Conservation (phyloP, 2,888 invertebrate genomes). For the Seladonia tumulorum region DNA sequence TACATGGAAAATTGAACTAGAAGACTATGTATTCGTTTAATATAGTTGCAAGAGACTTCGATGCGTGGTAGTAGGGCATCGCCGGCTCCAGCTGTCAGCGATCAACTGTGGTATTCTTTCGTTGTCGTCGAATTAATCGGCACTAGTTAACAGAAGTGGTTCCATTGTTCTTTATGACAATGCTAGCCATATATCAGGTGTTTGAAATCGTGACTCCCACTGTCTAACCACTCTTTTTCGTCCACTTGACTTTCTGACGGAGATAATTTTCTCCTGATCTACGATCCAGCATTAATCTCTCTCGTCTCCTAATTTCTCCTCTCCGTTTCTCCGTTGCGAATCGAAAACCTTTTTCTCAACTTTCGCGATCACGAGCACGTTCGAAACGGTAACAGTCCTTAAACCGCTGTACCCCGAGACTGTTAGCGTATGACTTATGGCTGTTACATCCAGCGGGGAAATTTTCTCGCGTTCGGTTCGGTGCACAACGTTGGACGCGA, state of each 20-base stretch:
- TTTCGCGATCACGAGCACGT: not conserved
- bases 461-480: not conserved
- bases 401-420: not conserved
- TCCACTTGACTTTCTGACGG: not conserved
- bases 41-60: not conserved
- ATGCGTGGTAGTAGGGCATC: slow-evolving; percentile 8
- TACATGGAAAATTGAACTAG: too few relatives aligned
- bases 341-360: not conserved
- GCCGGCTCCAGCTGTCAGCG: not conserved
- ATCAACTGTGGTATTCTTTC: slow-evolving; percentile 9
- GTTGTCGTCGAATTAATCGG: slow-evolving; percentile 12
- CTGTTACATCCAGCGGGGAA: not conserved
- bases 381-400: not conserved
- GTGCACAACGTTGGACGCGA: not conserved
- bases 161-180: slow-evolving; percentile 18
- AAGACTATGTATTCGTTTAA: not conserved
- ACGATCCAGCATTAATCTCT: not conserved
- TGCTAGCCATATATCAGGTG: not conserved
- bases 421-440: not conserved
- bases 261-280: not conserved
- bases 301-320: not conserved
- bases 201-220: slow-evolving; percentile 5
- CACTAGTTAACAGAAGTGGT: slow-evolving; percentile 9
- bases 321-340: not conserved
- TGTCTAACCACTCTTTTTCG: not conserved